These are phyloP conservation scores for Oedothorax gibbosus DNA, from an alignment of 1,140 invertebrate genomes.

Conservation along the genomic window DNA sequence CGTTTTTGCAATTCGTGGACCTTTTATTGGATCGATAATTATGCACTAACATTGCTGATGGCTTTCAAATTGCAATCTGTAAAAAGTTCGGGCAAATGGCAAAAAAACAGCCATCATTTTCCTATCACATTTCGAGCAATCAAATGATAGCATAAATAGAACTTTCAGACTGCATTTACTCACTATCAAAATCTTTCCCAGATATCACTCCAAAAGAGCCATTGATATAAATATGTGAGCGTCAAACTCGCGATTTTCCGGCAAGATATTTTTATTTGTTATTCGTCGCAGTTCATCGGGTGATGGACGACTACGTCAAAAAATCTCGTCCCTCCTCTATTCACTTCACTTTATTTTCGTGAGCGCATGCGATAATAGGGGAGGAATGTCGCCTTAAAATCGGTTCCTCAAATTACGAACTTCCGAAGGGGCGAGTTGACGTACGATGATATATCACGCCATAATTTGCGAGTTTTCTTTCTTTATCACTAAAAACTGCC, in stretches of 20 bases:
- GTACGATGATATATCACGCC: constrained; percentile 7
- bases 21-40: too few species aligned
- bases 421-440: constrained; percentile 18
- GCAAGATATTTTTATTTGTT: not conserved
- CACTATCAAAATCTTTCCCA: not conserved
- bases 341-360: constrained; percentile 13
- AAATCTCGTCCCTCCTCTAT: not conserved
- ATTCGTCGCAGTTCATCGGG: not conserved
- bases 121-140: too few species aligned
- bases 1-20: too few species aligned
- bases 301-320: constrained; percentile 6
- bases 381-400: constrained; percentile 13
- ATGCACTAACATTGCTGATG: too few species aligned
- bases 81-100: too few species aligned
- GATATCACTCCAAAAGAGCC: not conserved
- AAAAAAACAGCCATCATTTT: too few species aligned
- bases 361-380: not conserved
- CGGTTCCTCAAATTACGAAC: constrained; percentile 17
- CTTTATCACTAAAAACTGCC: too few species aligned
- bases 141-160: too few species aligned
- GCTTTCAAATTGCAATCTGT: too few species aligned
- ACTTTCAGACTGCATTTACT: not conserved
- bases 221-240: not conserved
- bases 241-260: not conserved
- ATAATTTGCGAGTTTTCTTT: constrained; percentile 1